Conservation (phyloP, 1,140 invertebrate species). For the Condylostylus longicornis region DNA sequence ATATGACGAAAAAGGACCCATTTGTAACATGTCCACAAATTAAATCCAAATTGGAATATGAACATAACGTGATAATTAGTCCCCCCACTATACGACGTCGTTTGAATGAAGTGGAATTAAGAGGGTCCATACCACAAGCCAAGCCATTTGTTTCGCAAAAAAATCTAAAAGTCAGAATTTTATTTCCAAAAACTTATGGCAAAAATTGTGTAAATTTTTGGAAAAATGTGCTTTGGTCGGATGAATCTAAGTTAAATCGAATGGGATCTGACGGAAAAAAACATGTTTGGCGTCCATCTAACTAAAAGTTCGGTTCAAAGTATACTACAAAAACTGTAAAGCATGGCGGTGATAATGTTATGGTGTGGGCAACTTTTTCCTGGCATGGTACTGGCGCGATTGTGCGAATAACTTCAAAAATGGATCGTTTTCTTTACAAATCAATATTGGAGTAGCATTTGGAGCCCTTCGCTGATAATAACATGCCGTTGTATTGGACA, state of each 20-base stretch:
- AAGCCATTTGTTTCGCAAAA: no score
- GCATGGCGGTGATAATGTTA: slow-evolving; percentile 8
- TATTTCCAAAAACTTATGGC: background rate
- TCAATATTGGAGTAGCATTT: background rate
- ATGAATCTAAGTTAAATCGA: slow-evolving; percentile 9
- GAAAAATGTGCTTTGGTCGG: slow-evolving; percentile 8
- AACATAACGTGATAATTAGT: no score
- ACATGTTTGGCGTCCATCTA: slow-evolving; percentile 7
- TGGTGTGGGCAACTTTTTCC: slow-evolving; percentile 4
- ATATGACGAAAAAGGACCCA: no score
- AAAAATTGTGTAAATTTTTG: slow-evolving; percentile 1
- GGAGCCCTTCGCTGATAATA: slow-evolving; percentile 3
- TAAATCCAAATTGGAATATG: no score
- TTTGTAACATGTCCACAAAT: no score
- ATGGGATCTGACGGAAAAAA: slow-evolving; percentile 10
- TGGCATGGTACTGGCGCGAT: background rate
- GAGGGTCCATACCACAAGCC: no score
- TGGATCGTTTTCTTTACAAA: background rate
- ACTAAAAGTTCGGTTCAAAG: slow-evolving; percentile 5
- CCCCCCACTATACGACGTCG: no score
- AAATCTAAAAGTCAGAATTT: no score
- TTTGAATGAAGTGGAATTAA: no score
- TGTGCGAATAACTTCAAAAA: background rate
- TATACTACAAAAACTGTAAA: slow-evolving; percentile 7
- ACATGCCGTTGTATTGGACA: no score